phyloP scores from a whole-genome alignment of 1,140 invertebrate genomes.

The Heliconius hermathena region DNA sequence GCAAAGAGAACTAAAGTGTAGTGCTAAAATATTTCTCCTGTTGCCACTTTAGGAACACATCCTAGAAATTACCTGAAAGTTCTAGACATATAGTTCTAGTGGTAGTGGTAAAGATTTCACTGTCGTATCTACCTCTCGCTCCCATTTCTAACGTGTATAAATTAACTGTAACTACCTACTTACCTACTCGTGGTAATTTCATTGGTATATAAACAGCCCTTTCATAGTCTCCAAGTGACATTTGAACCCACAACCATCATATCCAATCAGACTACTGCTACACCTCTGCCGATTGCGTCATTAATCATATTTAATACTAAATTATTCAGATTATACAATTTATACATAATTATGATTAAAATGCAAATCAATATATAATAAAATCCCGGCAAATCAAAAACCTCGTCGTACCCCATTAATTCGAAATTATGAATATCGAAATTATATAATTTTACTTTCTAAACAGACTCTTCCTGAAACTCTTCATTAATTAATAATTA shows the following conservation, averaged over 20 bases:
- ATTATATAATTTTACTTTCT: constrained; percentile 9
- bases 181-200: too few species aligned
- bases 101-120: too few species aligned
- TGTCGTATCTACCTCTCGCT: too few species aligned
- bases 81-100: too few species aligned
- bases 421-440: constrained; percentile 12
- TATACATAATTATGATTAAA: not conserved
- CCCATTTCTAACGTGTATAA: too few species aligned
- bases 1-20: too few species aligned
- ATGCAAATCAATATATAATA: not conserved
- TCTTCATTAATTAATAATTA: not conserved
- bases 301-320: not conserved
- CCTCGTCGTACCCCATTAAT: constrained; percentile 11
- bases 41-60: too few species aligned
- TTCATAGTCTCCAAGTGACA: not conserved
- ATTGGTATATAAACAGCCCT: not conserved
- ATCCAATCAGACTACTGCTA: not conserved
- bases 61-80: too few species aligned
- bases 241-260: not conserved
- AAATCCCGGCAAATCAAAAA: not conserved
- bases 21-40: too few species aligned
- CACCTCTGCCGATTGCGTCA: not conserved
- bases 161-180: too few species aligned
- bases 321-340: not conserved
- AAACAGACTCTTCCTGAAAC: constrained; percentile 14